phyloP scores from a whole-genome alignment of 1,140 invertebrate genomes.

The Halictus rubicundus region DNA sequence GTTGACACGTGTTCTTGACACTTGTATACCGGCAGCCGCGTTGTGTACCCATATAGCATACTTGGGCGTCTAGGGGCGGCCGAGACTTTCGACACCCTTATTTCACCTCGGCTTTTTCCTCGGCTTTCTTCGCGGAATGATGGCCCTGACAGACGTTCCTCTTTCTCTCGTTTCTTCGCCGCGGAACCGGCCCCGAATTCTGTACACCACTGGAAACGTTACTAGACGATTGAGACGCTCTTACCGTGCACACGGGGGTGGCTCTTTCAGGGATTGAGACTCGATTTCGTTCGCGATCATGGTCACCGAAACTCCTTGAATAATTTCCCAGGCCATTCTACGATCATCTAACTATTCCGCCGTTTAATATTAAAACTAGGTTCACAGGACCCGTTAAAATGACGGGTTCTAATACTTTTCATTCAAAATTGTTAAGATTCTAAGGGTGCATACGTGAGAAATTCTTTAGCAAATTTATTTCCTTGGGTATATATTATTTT shows the following conservation, averaged over 20 bases:
- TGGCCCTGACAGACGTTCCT: conserved; percentile 69
- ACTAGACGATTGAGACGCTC: background rate
- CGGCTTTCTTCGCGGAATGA: conserved; percentile 55
- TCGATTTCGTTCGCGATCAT: background rate
- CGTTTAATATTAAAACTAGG: no score
- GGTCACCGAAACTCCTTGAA: background rate
- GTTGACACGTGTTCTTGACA: conserved; percentile 77
- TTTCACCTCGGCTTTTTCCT: conserved; percentile 69
- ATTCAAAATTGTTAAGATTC: no score
- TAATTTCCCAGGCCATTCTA: background rate
- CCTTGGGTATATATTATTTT: no score
- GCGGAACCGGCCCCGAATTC: conserved; percentile 27
- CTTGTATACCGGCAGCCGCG: conserved; percentile 65
- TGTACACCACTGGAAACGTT: conserved; percentile 26
- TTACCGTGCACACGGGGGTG: background rate
- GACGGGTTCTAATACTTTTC: no score
- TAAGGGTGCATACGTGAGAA: no score
- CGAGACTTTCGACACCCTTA: conserved; percentile 74
- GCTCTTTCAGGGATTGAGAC: background rate
- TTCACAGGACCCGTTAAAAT: no score
- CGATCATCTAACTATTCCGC: background rate
- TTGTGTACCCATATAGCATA: conserved; percentile 19
- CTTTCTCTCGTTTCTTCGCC: conserved; percentile 29
- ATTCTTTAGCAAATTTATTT: no score
- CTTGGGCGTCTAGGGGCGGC: conserved; percentile 37